Percentiles rank a stretch among this genome's conserved stretches.
phyloP scores from a whole-genome alignment of 2,797 vertebrate species.

The Sebastolobus altivelis region DNA sequence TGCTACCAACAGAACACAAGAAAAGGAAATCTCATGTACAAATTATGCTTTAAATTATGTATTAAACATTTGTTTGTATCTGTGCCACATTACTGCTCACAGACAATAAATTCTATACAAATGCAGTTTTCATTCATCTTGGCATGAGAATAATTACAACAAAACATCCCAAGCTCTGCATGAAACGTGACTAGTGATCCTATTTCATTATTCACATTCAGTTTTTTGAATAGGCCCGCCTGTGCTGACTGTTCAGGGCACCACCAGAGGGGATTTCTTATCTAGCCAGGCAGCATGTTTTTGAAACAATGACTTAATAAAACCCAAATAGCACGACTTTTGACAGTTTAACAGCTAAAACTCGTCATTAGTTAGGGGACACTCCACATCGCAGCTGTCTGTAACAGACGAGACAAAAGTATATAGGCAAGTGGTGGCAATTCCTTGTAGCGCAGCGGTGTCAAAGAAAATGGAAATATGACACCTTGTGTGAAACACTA shows the following conservation, averaged over 20 bases:
- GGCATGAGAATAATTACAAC: slow-evolving; percentile 39
- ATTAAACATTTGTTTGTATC: slow-evolving; percentile 23
- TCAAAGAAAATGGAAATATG: slow-evolving; percentile 69
- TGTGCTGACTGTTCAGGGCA: slow-evolving; percentile 66
- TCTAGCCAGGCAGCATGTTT: slow-evolving; percentile 77
- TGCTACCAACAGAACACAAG: slow-evolving; percentile 20
- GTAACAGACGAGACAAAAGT: slow-evolving; percentile 53
- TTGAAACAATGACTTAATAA: slow-evolving; percentile 79
- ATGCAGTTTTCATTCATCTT: slow-evolving; percentile 47
- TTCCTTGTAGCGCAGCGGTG: slow-evolving; percentile 37
- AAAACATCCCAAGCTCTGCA: slow-evolving; percentile 29
- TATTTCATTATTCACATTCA: slow-evolving; percentile 62
- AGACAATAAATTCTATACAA: slow-evolving; percentile 34
- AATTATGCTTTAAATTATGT: slow-evolving; percentile 13
- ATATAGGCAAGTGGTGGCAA: slow-evolving; percentile 49
- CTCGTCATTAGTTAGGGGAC: slow-evolving; percentile 70
- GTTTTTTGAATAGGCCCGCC: slow-evolving; percentile 58
- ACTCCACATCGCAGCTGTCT: slow-evolving; percentile 53
- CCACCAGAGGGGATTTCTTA: slow-evolving; percentile 73
- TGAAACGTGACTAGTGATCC: slow-evolving; percentile 64
- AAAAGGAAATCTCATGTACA: slow-evolving; percentile 10
- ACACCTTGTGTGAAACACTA: slow-evolving; percentile 54
- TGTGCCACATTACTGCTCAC: background rate
- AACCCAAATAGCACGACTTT: slow-evolving; percentile 73
- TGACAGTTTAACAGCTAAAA: slow-evolving; percentile 74